phyloP scores from a whole-genome alignment of 1,140 invertebrate genomes.

The Kradibia gibbosae region DNA sequence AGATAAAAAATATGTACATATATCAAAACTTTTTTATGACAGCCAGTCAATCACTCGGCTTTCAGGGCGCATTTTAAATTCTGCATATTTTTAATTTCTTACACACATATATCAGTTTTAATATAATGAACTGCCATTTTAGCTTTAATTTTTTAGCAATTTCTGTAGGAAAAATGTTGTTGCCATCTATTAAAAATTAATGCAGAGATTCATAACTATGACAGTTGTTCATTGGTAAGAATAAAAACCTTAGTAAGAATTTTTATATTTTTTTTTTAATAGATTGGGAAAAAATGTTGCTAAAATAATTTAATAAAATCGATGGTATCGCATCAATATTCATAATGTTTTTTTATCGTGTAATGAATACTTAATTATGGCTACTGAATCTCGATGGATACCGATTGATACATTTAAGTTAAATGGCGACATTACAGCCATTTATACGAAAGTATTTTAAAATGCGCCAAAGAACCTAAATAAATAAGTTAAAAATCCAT shows the following conservation, averaged over 20 bases:
- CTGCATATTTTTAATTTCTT: slow-evolving; percentile 46
- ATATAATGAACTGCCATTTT: slow-evolving; percentile 41
- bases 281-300: no score
- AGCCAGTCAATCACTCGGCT: slow-evolving; percentile 43
- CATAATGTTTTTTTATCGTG: background rate
- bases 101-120: slow-evolving; percentile 35
- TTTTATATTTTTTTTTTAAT: no score
- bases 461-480: background rate
- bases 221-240: background rate
- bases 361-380: background rate
- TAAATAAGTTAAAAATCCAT: background rate
- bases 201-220: background rate
- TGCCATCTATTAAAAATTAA: slow-evolving; percentile 7
- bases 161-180: background rate
- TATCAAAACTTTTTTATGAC: slow-evolving; percentile 47
- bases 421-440: no score
- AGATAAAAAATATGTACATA: slow-evolving; percentile 44
- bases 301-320: background rate
- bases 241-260: background rate
- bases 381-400: background rate
- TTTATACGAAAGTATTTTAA: background rate
- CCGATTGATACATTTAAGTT: no score
- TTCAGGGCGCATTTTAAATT: slow-evolving; percentile 44
- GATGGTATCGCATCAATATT: background rate
- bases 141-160: slow-evolving; percentile 19